Evolutionary conservation across 2,113 vertebrate genomes (phyloP), one percentile per base, ranked within the genome.

Genomic region (Arizona elegans): DNA sequence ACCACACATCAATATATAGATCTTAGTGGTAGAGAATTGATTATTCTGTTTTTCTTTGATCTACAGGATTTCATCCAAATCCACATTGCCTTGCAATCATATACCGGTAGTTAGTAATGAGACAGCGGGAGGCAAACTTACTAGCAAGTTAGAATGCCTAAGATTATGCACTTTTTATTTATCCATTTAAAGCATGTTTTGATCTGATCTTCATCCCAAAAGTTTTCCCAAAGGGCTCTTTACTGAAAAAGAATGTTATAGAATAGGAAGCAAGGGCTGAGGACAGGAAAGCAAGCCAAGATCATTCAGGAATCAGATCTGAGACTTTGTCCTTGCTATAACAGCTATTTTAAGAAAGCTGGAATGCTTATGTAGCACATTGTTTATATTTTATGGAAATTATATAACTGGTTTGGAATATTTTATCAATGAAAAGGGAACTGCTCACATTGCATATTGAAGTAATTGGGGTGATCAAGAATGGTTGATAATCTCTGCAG

Each of bases 41-140:
- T 86, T 95, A 87, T 92, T 88, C 33, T 89, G 70, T 90, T 58
- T 90, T 5, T 96, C 54, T 95, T 96, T 96, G 90, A 94, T 97
- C 95, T 95, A 55, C 43, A 97, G 87, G 88, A 75, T 96, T 86
- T 55, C 13, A 26, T 91, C 91, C 90, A 96, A 94, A 94, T 81
- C 58, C 88, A 91, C 90, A 95, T 96, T 94, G 93, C 93, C 91
- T 50, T 92, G 47, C 89, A 93, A 94, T 92, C 12, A 59, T 62
- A 0, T 52, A 50, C 47, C 47, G 6, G 47, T 50, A 93, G 85
- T 0, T 43, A 55, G 88, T 92, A 94, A 70, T 38, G 50, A 33
- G 87, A 91, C 56, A 92, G 3, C 8, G 90, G 90, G 50, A 96
- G 93, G 62, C 29, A 86, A 88, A 92, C 11, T 47, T 33, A 23